Base-by-base conservation (phyloP, 1,140 invertebrate species). In the Drosophila pachea region DNA sequence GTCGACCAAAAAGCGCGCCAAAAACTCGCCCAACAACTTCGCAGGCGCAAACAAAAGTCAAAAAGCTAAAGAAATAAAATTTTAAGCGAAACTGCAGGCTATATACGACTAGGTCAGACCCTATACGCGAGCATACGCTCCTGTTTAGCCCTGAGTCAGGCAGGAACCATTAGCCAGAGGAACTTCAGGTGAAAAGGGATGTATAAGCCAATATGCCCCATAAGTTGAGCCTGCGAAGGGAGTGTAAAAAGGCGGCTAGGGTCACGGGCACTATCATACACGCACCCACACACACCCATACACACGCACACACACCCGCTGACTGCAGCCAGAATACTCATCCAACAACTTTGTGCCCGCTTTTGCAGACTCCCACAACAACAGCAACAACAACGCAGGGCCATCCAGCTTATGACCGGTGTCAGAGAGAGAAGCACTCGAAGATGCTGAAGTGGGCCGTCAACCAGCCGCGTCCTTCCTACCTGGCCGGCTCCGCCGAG, bases 381-480 rank as follows among this genome's bases (percentile, higher is more conserved):
- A 12, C 45, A 42, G 12, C 32, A 52, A 22, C 8, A 47, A 12
- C 9, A 45, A 12, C 58, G 33, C 12, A 43, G 4, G 7, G 4
- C 12, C 33, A n/a, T 55, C 9, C 40, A 16, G 16, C 31, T 5
- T 12, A 45, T 36, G 14, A 35, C 2, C 40, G 12, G 4, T 14
- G 6, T 2, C 22, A 36, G 42, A 31, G 38, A n/a, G n/a, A n/a
- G 16, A 33, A 58, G 42, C 43, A 45, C 7, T 14, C 45, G 31
- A 78, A 81, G 58, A 89, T 89, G 88, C 76, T 89, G 55, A 89
- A 89, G 73, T 89, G 88, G 88, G 83, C 88, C 43, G 78, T 89
- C 47, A 87, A 86, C 62, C 73, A 78, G 60, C 84, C 87, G 6
- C 73, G 87, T 12, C 78, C 72, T 35, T 86, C 84, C n/a, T 88